phyloP scores from a whole-genome alignment of 1,140 invertebrate species.

The Drosophila ananassae region DNA sequence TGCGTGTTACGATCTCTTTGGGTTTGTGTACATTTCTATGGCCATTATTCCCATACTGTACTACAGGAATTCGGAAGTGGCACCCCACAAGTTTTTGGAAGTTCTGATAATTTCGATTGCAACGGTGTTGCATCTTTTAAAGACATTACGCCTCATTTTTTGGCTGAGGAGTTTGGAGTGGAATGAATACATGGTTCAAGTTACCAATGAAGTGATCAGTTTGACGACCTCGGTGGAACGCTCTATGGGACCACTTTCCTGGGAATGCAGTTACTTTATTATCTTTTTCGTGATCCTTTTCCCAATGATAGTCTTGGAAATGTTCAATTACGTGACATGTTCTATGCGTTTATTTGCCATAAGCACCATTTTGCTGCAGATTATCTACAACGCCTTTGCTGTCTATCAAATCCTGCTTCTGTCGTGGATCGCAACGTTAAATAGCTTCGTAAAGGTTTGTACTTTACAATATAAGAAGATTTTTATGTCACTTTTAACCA shows the following conservation, averaged over 20 bases:
- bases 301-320: background rate
- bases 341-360: background rate
- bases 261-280: background rate
- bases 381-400: constrained; percentile 14
- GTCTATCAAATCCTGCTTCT: constrained; percentile 25
- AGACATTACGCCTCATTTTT: background rate
- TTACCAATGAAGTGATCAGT: constrained; percentile 6
- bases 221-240: background rate
- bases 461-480: background rate
- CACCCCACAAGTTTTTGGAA: background rate
- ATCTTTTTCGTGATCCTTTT: background rate
- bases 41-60: background rate
- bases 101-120: background rate
- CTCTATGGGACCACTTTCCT: background rate
- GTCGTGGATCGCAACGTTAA: constrained; percentile 6
- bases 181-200: constrained; percentile 7
- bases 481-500: no score
- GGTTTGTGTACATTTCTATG: background rate
- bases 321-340: background rate
- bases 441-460: background rate
- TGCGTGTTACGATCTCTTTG: background rate
- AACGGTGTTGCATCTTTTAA: background rate
- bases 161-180: background rate
- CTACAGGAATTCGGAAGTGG: background rate
- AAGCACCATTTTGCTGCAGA: background rate